Evolutionary conservation across 2,888 invertebrate genomes (phyloP).

Genomic region (Oscheius onirici): DNA sequence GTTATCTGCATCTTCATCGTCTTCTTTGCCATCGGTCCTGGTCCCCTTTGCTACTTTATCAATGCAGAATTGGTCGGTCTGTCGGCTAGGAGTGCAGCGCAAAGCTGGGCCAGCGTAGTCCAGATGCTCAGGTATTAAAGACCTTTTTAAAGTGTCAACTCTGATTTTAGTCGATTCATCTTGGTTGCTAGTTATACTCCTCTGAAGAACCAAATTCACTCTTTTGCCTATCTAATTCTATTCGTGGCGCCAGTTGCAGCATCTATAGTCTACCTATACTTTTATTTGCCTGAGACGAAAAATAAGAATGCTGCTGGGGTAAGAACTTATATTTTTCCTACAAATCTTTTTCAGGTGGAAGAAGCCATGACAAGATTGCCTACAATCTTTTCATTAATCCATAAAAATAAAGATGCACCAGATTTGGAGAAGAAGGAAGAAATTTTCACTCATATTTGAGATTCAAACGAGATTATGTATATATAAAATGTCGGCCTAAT

Average conservation of each 20-base stretch:
- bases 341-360: conserved; percentile 47
- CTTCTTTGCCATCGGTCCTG: conserved; percentile 64
- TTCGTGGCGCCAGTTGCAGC: conserved; percentile 60
- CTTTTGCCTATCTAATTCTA: conserved; percentile 58
- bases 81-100: conserved; percentile 60
- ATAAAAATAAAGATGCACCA: background rate
- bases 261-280: conserved; percentile 59
- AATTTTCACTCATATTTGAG: too few species aligned
- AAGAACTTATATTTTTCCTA: too few species aligned
- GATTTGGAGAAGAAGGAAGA: too few species aligned
- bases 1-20: conserved; percentile 60
- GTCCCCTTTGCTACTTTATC: conserved; percentile 65
- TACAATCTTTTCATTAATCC: conserved; percentile 21
- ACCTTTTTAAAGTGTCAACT: background rate
- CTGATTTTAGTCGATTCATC: conserved; percentile 56
- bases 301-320: conserved; percentile 54
- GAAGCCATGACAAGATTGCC: conserved; percentile 48
- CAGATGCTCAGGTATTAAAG: conserved; percentile 59
- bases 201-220: conserved; percentile 55
- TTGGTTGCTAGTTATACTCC: conserved; percentile 60
- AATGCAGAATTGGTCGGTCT: conserved; percentile 62
- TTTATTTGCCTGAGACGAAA: conserved; percentile 63
- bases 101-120: conserved; percentile 63
- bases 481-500: background rate
- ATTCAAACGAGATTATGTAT: too few species aligned